These are phyloP conservation scores for Cataglyphis livida DNA, from an alignment of 2,888 invertebrate genomes.

Conservation along the genomic window DNA sequence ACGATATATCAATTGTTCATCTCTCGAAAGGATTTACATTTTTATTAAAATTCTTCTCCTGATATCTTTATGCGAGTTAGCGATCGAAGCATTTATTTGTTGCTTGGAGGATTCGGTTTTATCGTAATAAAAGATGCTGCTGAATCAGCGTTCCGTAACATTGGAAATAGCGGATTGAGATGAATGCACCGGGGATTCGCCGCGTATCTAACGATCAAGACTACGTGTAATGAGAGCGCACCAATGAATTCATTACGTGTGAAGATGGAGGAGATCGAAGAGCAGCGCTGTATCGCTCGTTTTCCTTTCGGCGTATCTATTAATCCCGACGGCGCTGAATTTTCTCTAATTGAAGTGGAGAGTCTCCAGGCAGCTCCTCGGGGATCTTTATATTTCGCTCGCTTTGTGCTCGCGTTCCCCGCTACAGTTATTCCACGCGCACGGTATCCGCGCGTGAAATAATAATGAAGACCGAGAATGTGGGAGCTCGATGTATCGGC, in stretches of 20 bases:
- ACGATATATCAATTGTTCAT: neutral
- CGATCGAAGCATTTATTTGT: neutral
- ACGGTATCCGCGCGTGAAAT: constrained; percentile 31
- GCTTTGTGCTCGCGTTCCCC: constrained; percentile 7
- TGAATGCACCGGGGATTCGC: constrained; percentile 22
- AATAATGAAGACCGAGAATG: constrained; percentile 43
- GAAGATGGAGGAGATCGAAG: constrained; percentile 21
- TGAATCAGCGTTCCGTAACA: neutral
- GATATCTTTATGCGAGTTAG: neutral
- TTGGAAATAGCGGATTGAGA: neutral
- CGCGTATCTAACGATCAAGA: constrained; percentile 15
- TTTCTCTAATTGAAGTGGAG: constrained; percentile 46
- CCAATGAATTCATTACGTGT: constrained; percentile 36
- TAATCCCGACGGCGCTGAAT: constrained; percentile 21
- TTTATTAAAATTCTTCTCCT: neutral
- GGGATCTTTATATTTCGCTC: constrained; percentile 13
- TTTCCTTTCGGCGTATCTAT: constrained; percentile 43
- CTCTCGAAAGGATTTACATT: neutral
- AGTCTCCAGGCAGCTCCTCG: constrained; percentile 20
- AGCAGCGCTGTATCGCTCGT: constrained; percentile 18
- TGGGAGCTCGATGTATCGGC: constrained; percentile 52
- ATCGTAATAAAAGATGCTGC: neutral
- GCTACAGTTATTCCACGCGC: neutral
- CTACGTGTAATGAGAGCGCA: constrained; percentile 31
- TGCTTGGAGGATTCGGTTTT: neutral